Evolutionary conservation across 1,140 invertebrate genomes (phyloP).

Genomic region (Panulirus ornatus): DNA sequence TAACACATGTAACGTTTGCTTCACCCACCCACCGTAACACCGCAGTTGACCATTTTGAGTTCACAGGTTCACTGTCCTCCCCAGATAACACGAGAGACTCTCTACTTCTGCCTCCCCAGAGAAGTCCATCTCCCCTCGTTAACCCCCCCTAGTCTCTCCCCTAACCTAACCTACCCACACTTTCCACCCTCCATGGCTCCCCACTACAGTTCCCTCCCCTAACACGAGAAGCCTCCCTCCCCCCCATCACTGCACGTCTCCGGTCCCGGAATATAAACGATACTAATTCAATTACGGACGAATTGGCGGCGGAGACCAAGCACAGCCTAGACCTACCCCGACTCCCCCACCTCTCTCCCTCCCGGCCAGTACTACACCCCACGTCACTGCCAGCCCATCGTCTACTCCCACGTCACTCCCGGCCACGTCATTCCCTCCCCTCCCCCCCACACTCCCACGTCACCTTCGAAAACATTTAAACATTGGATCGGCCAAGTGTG

Average conservation of each 20-base stretch:
- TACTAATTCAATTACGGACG: conserved; percentile 33
- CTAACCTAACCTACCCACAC: background rate
- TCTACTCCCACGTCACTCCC: background rate
- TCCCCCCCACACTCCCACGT: background rate
- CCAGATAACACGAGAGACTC: no score
- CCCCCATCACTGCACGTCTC: background rate
- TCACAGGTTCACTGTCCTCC: no score
- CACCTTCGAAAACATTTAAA: no score
- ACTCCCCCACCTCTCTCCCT: background rate
- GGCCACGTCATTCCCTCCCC: background rate
- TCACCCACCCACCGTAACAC: no score
- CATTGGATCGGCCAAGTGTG: no score
- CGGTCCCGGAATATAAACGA: conserved; percentile 39
- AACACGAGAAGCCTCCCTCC: background rate
- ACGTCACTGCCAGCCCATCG: background rate
- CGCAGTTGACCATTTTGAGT: no score
- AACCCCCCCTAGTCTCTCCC: background rate
- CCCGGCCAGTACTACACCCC: background rate
- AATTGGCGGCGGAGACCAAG: conserved; percentile 33
- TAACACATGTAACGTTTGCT: no score
- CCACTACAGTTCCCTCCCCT: background rate
- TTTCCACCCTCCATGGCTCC: background rate
- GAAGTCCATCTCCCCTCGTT: background rate
- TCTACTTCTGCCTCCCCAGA: no score
- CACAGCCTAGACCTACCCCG: background rate